Base-by-base conservation (phyloP, 92 coral and sea anemone species). In the Paramuricea clavata region DNA sequence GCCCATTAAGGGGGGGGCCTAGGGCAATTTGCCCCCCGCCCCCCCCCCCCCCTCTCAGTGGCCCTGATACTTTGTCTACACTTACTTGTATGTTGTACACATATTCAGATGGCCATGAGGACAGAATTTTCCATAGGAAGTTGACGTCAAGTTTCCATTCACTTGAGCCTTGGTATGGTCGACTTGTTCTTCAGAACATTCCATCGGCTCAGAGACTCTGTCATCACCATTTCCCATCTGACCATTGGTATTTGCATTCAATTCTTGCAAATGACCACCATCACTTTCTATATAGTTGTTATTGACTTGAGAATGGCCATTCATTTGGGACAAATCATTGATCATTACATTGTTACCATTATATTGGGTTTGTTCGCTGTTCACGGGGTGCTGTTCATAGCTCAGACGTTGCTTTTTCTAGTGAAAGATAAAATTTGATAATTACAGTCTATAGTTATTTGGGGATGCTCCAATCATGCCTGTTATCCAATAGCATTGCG, bases 1-100 rank as follows among this genome's bases (percentile, higher is more conserved):
- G n/a, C n/a, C n/a, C n/a, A n/a, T n/a, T n/a, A n/a, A n/a, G n/a
- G n/a, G n/a, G n/a, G n/a, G n/a, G n/a, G n/a, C n/a, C n/a, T n/a
- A n/a, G n/a, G n/a, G n/a, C n/a, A n/a, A n/a, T n/a, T n/a, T n/a
- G n/a, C n/a, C n/a, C n/a, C n/a, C n/a, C n/a, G n/a, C n/a, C n/a
- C n/a, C n/a, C n/a, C n/a, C n/a, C n/a, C n/a, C n/a, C n/a, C n/a
- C n/a, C n/a, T n/a, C n/a, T n/a, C n/a, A n/a, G n/a, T n/a, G n/a
- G n/a, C n/a, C n/a, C n/a, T n/a, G n/a, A n/a, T n/a, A n/a, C n/a
- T n/a, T 26, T 17, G 11, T 8, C 21, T 30, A 19, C 30, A 43
- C 82, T 76, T 50, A 76, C 82, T 76, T 76, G 67, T 76, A 76
- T 10, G 82, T 76, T 25, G 82, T 76, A 36, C 82, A 76, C 26